Conservation (phyloP, 2,797 vertebrate species). For the Microchirus variegatus region DNA sequence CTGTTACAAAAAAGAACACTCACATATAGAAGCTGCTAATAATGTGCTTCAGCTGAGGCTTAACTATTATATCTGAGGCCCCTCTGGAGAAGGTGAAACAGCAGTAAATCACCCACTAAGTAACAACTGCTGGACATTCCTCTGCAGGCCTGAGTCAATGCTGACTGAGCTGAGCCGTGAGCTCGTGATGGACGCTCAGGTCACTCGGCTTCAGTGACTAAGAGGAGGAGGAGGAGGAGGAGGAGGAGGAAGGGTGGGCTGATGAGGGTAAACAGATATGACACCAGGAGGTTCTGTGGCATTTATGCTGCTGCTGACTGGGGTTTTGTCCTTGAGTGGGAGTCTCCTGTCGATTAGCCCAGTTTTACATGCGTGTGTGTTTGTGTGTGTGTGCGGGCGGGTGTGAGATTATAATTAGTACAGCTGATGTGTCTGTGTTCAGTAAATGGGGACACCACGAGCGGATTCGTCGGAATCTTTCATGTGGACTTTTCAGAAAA, state of each 20-base stretch:
- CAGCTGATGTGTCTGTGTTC: slow-evolving; percentile 19
- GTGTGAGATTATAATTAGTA: slow-evolving; percentile 30
- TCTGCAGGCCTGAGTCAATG: background rate
- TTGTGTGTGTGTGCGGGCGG: slow-evolving; percentile 24
- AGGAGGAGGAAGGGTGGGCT: background rate
- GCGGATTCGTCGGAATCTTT: background rate
- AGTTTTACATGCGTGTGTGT: slow-evolving; percentile 31
- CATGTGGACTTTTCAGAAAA: background rate
- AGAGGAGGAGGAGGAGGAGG: background rate
- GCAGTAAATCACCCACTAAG: background rate
- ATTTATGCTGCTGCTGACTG: background rate
- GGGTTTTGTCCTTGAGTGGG: slow-evolving; percentile 13
- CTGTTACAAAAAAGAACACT: background rate
- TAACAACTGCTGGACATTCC: background rate
- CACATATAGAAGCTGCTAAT: background rate
- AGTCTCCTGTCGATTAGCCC: slow-evolving; percentile 46
- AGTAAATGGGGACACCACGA: slow-evolving; percentile 34
- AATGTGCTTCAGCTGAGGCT: background rate
- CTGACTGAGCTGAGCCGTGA: background rate
- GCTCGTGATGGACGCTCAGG: background rate
- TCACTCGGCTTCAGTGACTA: background rate
- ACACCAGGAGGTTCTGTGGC: background rate
- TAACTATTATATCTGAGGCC: background rate
- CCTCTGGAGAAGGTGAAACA: background rate
- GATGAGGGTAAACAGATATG: background rate